Evolutionary conservation across 1,140 invertebrate genomes (phyloP).

Genomic region (Orchesella cincta): DNA sequence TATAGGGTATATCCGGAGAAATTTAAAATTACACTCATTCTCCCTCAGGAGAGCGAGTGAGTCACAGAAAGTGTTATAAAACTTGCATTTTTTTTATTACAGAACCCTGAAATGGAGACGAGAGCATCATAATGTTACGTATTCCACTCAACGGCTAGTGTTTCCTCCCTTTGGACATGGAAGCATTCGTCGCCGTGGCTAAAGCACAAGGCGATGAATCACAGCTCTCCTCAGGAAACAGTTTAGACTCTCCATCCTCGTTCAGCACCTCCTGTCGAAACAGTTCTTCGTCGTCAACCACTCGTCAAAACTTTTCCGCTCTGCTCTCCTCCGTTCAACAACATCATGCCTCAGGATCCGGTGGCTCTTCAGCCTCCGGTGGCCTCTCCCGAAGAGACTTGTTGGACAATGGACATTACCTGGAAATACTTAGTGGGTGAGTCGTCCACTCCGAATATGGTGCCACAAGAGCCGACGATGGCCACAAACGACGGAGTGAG

Average conservation of each 20-base stretch:
- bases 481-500: constrained; percentile 41
- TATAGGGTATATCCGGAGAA: background rate
- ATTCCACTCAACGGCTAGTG: too few relatives aligned
- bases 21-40: background rate
- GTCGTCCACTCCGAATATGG: constrained; percentile 39
- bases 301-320: background rate
- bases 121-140: too few relatives aligned
- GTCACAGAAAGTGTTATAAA: background rate
- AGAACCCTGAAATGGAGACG: too few relatives aligned
- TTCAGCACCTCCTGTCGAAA: constrained; percentile 40
- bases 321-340: constrained; percentile 33
- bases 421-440: constrained; percentile 50
- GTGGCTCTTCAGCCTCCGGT: background rate
- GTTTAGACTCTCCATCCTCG: constrained; percentile 31
- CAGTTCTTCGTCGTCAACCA: background rate
- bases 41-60: background rate
- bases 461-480: constrained; percentile 48
- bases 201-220: constrained; percentile 48
- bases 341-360: constrained; percentile 36
- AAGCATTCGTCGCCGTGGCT: constrained; percentile 47
- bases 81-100: background rate
- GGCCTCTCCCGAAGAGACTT: constrained; percentile 20
- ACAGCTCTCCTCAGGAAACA: constrained; percentile 41
- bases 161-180: constrained; percentile 43
- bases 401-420: constrained; percentile 50